Conservation (phyloP, 2,113 vertebrate genomes). For the Tenrec ecaudatus region DNA sequence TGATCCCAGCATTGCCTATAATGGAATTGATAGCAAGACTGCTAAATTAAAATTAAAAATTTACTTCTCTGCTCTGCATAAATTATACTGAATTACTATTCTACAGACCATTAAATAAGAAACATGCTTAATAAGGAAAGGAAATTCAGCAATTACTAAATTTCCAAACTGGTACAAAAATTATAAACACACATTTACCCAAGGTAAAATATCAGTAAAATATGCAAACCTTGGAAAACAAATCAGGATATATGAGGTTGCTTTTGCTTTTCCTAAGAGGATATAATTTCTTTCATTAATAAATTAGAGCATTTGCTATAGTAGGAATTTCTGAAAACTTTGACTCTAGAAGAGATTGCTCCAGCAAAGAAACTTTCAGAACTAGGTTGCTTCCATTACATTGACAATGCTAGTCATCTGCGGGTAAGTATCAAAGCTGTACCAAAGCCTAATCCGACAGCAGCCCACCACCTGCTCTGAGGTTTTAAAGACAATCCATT, state of each 20-base stretch:
- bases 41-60: constrained; percentile 38
- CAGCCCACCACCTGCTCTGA: not conserved
- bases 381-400: not conserved
- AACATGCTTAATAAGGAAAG: constrained; percentile 14
- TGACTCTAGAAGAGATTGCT: not conserved
- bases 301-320: constrained; percentile 18
- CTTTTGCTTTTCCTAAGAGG: not conserved
- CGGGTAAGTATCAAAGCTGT: not conserved
- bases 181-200: not conserved
- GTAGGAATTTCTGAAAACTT: constrained; percentile 34
- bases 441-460: not conserved
- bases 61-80: constrained; percentile 12
- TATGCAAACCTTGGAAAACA: not conserved
- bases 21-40: not conserved
- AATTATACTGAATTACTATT: not conserved
- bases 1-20: not conserved
- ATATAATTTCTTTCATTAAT: constrained; percentile 7
- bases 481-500: not conserved
- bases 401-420: not conserved
- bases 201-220: not conserved
- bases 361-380: constrained; percentile 5
- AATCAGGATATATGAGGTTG: not conserved
- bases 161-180: not conserved
- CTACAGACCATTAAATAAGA: not conserved
- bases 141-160: constrained; percentile 22